Conservation (phyloP, 2,888 invertebrate genomes). For the Aphrophora alni region DNA sequence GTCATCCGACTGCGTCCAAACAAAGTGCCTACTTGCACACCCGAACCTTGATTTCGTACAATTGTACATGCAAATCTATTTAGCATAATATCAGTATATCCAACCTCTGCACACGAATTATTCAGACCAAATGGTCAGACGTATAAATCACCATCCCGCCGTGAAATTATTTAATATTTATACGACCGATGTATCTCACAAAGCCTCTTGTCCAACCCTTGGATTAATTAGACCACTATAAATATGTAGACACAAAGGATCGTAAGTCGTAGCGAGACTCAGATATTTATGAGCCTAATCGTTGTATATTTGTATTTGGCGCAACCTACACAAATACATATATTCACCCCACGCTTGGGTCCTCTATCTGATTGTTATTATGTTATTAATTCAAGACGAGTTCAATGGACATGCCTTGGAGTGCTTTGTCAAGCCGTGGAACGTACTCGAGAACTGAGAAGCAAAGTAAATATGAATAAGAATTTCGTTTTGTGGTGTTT, state of each 20-base stretch:
- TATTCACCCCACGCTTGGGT: neutral
- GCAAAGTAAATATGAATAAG: no score
- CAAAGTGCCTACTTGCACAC: no score
- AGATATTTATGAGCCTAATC: neutral
- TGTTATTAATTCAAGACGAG: neutral
- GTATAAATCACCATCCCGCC: neutral
- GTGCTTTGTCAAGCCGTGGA: no score
- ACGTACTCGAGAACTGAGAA: no score
- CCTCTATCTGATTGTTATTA: neutral
- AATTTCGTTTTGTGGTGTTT: no score
- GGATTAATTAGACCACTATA: constrained; percentile 2
- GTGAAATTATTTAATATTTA: constrained; percentile 9
- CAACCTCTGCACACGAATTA: no score
- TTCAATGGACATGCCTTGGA: no score
- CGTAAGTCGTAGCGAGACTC: neutral
- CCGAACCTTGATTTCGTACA: neutral
- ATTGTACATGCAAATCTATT: neutral
- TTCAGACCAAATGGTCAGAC: constrained; percentile 4
- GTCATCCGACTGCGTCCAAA: no score
- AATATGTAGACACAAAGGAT: neutral
- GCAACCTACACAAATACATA: neutral
- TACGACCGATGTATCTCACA: neutral
- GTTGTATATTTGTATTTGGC: neutral
- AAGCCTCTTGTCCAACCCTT: neutral
- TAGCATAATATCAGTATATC: neutral